Percentiles rank a stretch among this genome's conserved stretches.
phyloP scores from a whole-genome alignment of 2,113 vertebrate genomes.

The Bagarius yarrelli region DNA sequence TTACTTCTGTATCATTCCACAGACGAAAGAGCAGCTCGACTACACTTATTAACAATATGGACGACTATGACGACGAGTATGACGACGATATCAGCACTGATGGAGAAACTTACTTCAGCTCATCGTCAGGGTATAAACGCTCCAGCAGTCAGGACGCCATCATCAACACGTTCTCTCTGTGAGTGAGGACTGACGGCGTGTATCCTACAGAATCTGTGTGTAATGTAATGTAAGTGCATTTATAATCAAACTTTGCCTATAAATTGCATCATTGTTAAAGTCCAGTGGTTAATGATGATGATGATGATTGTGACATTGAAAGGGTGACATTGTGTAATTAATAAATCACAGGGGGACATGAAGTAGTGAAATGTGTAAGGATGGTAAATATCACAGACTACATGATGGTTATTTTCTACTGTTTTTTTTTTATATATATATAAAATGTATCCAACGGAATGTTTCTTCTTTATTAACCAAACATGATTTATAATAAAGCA shows the following conservation, averaged over 20 bases:
- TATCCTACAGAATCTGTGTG: slow-evolving; percentile 5
- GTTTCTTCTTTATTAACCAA: neutral
- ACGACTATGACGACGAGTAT: slow-evolving; percentile 72
- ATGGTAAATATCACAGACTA: slow-evolving; percentile 51
- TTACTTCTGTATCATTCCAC: slow-evolving; percentile 51
- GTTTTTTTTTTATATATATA: neutral
- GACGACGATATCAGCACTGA: slow-evolving; percentile 85
- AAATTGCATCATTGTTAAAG: neutral
- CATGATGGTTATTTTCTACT: slow-evolving; percentile 49
- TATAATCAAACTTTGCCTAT: neutral
- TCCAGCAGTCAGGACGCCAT: slow-evolving; percentile 75
- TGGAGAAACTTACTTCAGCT: slow-evolving; percentile 86
- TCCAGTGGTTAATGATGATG: neutral
- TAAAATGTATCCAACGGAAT: neutral
- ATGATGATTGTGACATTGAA: neutral
- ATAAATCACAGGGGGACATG: slow-evolving; percentile 55
- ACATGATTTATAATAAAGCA: neutral
- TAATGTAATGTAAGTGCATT: neutral
- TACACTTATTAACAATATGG: slow-evolving; percentile 77
- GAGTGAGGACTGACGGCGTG: slow-evolving; percentile 15
- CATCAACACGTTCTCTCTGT: slow-evolving; percentile 60
- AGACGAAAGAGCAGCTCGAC: slow-evolving; percentile 84
- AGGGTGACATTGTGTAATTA: slow-evolving; percentile 54
- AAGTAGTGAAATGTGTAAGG: slow-evolving; percentile 44
- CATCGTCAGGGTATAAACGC: slow-evolving; percentile 74